Evolutionary conservation across 2,797 vertebrate genomes (phyloP), one percentile per base, ranked within the genome.

Genomic region (Enteromius argenteus): DNA sequence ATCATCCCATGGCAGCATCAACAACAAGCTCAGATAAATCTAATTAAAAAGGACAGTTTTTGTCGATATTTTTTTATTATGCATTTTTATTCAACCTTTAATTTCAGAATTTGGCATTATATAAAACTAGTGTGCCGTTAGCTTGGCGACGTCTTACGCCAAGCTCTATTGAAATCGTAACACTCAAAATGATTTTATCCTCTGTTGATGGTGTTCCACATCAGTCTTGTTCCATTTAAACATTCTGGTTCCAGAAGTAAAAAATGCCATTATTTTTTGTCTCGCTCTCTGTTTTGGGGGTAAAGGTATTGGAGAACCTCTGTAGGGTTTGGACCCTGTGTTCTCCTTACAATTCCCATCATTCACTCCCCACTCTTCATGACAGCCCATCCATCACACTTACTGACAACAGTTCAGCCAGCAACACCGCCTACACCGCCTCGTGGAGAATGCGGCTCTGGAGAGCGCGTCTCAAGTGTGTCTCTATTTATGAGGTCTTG

Each of bases 311-410:
- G 10, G 35, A 75, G 78, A 85, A 73, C 42, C 58, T 85, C 30
- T 67, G 58, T 81, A 89, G 89, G 88, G 88, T 83, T 84, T 89
- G 91, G 85, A 73, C 73, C 86, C 79, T 87, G 82, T 87, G 90
- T 89, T 91, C 85, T 86, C 87, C 90, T 90, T 84, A 86, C 86
- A 87, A 89, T 87, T 87, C 90, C 90, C 91, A 93, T 94, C 90
- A 90, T 92, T 93, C 92, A 92, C 90, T 90, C 58, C 49, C 89
- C 92, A 94, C 90, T 90, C 86, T 83, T 87, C 74, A 78, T 89
- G 91, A 94, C 93, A 93, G 94, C 90, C 80, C 86, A 95, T 94
- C 93, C 91, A 92, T 94, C 92, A 93, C 88, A 92, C 90, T 92
- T 92, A 94, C 92, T 90, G 89, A 90, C 90, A 91, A 91, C 88